Base-by-base conservation (phyloP, 2,888 invertebrate species). In the Epistrophella euchroma region DNA sequence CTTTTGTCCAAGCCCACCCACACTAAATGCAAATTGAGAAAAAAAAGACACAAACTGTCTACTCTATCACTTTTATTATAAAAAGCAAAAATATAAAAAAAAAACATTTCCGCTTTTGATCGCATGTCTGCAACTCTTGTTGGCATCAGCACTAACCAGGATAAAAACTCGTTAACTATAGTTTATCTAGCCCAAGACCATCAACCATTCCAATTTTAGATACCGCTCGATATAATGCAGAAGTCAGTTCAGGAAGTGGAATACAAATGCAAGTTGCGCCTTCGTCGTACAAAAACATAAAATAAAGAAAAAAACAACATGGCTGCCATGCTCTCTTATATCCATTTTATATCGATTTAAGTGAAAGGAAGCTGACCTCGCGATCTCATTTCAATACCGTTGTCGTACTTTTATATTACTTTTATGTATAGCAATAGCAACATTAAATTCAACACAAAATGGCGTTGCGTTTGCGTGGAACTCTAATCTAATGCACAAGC, bases 281-380 rank as follows among this genome's bases (percentile, higher is more conserved):
- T 55, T 52, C 32, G 70, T 52, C 32, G 70, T 64, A 64, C 7
- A 37, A 0, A 37, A 37, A 32, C 10, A 66, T 4, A 40, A 45
- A 45, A n/a, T 1, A 11, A 19, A 22, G 13, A 32, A 7, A 60
- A 52, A 47, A 66, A 28, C 32, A 66, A 50, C 72, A 70, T 66
- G 47, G 62, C 43, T 72, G 32, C 19, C 19, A 15, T 25, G 17
- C 6, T 43, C 37, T 68, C 60, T 56, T 64, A 32, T 40, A 45
- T 68, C 70, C 43, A 52, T 52, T 66, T 60, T 60, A 43, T 43
- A 47, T 71, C 50, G 45, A 81, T 66, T 66, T 80, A 85, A 77
- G 85, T 86, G 85, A 86, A 82, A 86, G 85, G 81, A 68, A 74
- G 85, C 64, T 64, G 55, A 74, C 85, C 85, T 82, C 77, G 85